A percentile compares a stretch with the other conserved stretches of the same genome.
Evolutionary conservation across 2,888 invertebrate genomes (phyloP).

Genomic region (Drosophila rellima): DNA sequence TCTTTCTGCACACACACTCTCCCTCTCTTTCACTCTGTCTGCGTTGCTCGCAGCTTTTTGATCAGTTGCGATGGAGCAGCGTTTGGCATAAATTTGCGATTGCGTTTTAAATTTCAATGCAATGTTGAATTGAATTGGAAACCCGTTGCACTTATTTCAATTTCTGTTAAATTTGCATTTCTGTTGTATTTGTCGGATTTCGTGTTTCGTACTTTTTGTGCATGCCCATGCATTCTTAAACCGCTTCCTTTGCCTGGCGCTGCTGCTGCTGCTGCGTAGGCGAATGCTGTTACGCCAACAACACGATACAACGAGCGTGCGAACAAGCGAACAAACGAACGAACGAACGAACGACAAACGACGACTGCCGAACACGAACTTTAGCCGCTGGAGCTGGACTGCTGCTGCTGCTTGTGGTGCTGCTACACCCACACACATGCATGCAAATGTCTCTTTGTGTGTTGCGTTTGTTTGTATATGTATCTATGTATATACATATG

Average conservation of each 20-base stretch:
- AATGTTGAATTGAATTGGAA: constrained; percentile 39
- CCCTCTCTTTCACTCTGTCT: constrained; percentile 9
- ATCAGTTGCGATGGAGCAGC: constrained; percentile 35
- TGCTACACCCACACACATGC: constrained; percentile 65
- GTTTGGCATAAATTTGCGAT: constrained; percentile 52
- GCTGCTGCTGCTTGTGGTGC: constrained; percentile 44
- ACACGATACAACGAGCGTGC: constrained; percentile 40
- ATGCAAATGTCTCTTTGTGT: constrained; percentile 62
- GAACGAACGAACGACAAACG: constrained; percentile 42
- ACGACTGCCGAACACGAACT: constrained; percentile 55
- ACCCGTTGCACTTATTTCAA: constrained; percentile 60
- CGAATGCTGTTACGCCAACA: constrained; percentile 68
- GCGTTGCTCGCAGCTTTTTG: too few relatives aligned
- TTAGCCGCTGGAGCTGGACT: constrained; percentile 63
- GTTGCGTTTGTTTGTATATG: constrained; percentile 19
- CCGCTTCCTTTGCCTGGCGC: constrained; percentile 60
- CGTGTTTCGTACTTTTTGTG: constrained; percentile 52
- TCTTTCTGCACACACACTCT: constrained; percentile 2
- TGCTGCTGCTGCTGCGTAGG: constrained; percentile 69
- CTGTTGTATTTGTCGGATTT: constrained; percentile 47
- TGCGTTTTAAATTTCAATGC: constrained; percentile 52
- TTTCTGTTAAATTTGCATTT: constrained; percentile 60
- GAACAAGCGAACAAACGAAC: constrained; percentile 38
- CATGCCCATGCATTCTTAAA: constrained; percentile 65
- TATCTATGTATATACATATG: constrained; percentile 10